Percentiles rank a stretch among this genome's conserved stretches.
Evolutionary conservation across 2,797 vertebrate genomes (phyloP).

Genomic region (Molossus molossus): DNA sequence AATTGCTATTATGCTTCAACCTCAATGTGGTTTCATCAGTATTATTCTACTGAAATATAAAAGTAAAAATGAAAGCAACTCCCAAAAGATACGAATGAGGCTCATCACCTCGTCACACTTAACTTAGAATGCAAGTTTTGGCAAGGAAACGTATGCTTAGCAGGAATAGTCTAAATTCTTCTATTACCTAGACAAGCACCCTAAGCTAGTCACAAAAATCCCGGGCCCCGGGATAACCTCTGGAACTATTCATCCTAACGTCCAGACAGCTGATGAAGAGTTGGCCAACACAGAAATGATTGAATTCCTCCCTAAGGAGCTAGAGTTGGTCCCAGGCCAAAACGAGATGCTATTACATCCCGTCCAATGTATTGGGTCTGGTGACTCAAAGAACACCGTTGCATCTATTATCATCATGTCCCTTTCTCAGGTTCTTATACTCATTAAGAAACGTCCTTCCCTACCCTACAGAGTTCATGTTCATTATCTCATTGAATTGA

Average conservation of each 20-base stretch:
- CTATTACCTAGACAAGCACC: conserved; percentile 25
- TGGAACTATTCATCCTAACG: conserved; percentile 69
- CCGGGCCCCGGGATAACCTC: conserved; percentile 44
- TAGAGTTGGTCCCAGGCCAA: conserved; percentile 53
- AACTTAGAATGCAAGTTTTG: conserved; percentile 62
- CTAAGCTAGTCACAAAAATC: conserved; percentile 66
- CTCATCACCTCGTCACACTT: conserved; percentile 67
- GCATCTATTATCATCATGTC: conserved; percentile 63
- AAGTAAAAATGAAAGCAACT: conserved; percentile 65
- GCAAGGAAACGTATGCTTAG: conserved; percentile 55
- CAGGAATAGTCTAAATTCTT: conserved; percentile 61
- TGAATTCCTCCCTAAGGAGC: conserved; percentile 74
- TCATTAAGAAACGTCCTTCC: conserved; percentile 76
- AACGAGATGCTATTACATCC: conserved; percentile 76
- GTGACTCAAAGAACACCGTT: conserved; percentile 66
- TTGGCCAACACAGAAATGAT: conserved; percentile 68
- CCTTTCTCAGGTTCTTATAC: conserved; percentile 61
- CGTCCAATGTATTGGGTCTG: conserved; percentile 74
- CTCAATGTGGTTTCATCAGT: background rate
- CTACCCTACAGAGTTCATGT: conserved; percentile 65
- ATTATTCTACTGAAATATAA: background rate
- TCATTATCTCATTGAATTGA: conserved; percentile 69
- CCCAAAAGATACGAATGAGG: conserved; percentile 51
- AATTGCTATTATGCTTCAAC: background rate
- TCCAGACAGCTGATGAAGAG: conserved; percentile 75